Percentiles rank a stretch among this genome's conserved stretches.
Evolutionary conservation across 2,888 invertebrate species (phyloP).

Genomic region (Pteria penguin): DNA sequence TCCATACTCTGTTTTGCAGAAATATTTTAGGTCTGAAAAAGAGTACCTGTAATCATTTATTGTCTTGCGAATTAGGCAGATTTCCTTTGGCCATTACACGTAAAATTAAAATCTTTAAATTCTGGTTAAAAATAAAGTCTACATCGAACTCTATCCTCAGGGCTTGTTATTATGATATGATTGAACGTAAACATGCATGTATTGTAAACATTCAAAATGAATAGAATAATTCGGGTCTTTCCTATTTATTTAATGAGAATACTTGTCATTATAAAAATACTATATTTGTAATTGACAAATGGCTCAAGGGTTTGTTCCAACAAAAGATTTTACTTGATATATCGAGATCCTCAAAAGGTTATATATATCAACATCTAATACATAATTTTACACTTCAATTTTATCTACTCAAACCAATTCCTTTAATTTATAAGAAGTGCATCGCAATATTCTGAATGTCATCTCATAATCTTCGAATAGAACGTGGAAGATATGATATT

Average conservation of each 20-base stretch:
- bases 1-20: slow-evolving; percentile 4
- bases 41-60: neutral
- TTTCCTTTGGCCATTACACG: slow-evolving; percentile 1
- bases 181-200: neutral
- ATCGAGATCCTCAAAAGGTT: neutral
- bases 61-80: slow-evolving; percentile 5
- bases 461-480: slow-evolving; percentile 3
- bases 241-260: neutral
- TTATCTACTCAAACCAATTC: neutral
- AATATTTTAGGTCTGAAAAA: neutral
- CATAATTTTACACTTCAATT: neutral
- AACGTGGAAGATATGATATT: neutral
- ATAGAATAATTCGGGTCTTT: neutral
- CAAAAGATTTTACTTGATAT: neutral
- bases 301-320: neutral
- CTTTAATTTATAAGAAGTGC: neutral
- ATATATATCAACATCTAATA: neutral
- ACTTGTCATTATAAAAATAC: no score
- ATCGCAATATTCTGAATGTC: neutral
- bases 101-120: slow-evolving; percentile 17
- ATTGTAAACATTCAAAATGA: neutral
- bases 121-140: neutral
- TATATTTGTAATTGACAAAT: neutral
- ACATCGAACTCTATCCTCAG: neutral
- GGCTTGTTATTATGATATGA: neutral